Evolutionary conservation across 1,140 invertebrate species (phyloP).

Genomic region (Marisa cornuarietis): DNA sequence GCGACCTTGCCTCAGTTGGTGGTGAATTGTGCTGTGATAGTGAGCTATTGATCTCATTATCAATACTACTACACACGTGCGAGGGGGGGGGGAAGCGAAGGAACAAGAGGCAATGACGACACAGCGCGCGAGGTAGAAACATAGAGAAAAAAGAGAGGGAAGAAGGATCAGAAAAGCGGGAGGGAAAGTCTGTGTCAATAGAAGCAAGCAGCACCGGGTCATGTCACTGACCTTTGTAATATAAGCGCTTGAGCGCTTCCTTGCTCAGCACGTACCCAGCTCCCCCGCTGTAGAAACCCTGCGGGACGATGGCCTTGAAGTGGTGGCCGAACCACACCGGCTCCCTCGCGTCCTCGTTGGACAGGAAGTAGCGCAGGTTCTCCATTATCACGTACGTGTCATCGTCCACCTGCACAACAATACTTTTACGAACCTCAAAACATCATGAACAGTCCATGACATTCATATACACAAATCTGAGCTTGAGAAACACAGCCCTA

Average conservation of each 20-base stretch:
- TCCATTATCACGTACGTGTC: constrained; percentile 75
- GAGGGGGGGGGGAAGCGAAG: too few species aligned
- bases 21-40: too few species aligned
- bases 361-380: constrained; percentile 59
- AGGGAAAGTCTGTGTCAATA: not conserved
- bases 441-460: too few species aligned
- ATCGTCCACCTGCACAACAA: constrained; percentile 22
- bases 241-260: constrained; percentile 48
- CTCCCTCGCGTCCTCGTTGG: constrained; percentile 27
- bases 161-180: too few species aligned
- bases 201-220: not conserved
- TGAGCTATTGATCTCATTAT: too few species aligned
- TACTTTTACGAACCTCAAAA: too few species aligned
- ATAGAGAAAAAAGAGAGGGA: not conserved
- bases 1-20: too few species aligned
- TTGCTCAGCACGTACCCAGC: constrained; percentile 85
- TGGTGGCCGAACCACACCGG: constrained; percentile 61
- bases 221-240: constrained; percentile 59
- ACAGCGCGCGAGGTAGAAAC: too few species aligned
- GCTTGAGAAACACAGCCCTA: too few species aligned
- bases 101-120: too few species aligned
- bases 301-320: constrained; percentile 47
- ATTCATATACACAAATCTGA: too few species aligned
- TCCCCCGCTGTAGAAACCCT: constrained; percentile 63
- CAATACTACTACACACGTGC: too few species aligned